Percentiles rank a stretch among this genome's conserved stretches.
Conservation (phyloP, 2,888 invertebrate genomes). For the Athrips mouffetella region DNA sequence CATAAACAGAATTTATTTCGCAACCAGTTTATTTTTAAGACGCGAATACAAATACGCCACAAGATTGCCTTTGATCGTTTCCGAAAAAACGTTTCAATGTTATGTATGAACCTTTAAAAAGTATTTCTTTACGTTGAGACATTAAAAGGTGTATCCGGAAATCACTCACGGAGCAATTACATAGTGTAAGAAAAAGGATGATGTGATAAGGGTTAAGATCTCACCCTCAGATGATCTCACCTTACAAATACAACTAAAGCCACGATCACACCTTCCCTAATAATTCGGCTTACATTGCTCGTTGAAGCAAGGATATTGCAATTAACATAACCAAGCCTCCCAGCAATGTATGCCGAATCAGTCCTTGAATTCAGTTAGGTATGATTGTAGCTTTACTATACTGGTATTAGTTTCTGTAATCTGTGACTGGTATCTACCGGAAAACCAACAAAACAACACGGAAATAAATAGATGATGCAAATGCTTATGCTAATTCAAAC, state of each 20-base stretch:
- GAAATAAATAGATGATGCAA: conserved; percentile 42
- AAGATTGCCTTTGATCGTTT: conserved; percentile 4
- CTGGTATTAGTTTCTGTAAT: too few species aligned
- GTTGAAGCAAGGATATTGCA: too few species aligned
- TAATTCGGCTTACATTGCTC: too few species aligned
- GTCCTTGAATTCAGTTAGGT: too few species aligned
- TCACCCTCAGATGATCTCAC: conserved; percentile 20
- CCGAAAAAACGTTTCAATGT: background rate
- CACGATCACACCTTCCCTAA: too few species aligned
- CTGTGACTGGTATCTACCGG: conserved; percentile 36
- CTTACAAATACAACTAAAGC: conserved; percentile 33
- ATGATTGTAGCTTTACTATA: too few species aligned
- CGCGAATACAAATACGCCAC: background rate
- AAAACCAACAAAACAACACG: conserved; percentile 43
- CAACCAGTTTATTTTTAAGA: background rate
- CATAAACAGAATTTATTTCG: background rate
- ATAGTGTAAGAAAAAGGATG: background rate
- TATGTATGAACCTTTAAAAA: background rate
- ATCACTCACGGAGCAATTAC: conserved; percentile 7
- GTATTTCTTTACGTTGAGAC: conserved; percentile 2
- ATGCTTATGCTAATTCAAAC: conserved; percentile 30
- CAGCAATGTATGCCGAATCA: too few species aligned
- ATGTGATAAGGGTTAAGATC: conserved; percentile 2
- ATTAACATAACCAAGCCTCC: too few species aligned
- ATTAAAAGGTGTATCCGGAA: conserved; percentile 7